Percentiles rank a stretch among this genome's conserved stretches.
These are phyloP conservation scores for Napeogenes sylphis DNA, from an alignment of 2,888 invertebrate genomes.

Conservation along the genomic window DNA sequence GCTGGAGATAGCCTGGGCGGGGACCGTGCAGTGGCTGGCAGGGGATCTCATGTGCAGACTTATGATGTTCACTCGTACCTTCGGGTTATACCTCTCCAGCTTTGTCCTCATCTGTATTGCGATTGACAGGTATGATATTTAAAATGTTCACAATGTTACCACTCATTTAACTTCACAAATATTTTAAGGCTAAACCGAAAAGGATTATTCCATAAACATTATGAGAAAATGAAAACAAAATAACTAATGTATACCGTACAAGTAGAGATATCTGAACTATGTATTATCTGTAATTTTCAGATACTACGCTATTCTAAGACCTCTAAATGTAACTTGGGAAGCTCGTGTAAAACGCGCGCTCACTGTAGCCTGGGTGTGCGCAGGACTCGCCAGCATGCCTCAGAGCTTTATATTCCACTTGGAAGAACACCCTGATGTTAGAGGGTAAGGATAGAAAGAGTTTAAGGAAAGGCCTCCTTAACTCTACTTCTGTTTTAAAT, in stretches of 20 bases:
- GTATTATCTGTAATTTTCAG: slow-evolving; percentile 60
- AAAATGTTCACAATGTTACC: not conserved
- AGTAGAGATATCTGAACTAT: not conserved
- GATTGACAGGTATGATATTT: slow-evolving; percentile 82
- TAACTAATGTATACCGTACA: not conserved
- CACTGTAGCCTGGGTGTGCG: slow-evolving; percentile 87
- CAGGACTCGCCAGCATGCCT: slow-evolving; percentile 88
- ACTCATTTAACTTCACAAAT: not conserved
- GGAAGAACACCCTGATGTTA: slow-evolving; percentile 87
- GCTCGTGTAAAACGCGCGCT: slow-evolving; percentile 87
- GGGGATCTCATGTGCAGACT: slow-evolving; percentile 90
- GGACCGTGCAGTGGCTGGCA: slow-evolving; percentile 90
- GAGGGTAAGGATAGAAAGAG: slow-evolving; percentile 69
- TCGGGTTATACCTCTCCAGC: slow-evolving; percentile 91
- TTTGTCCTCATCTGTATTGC: slow-evolving; percentile 94
- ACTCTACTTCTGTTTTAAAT: too few relatives aligned
- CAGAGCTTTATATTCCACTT: slow-evolving; percentile 95
- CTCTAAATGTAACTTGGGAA: slow-evolving; percentile 86
- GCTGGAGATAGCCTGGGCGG: slow-evolving; percentile 91
- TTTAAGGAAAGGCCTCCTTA: not conserved
- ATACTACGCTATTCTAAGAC: slow-evolving; percentile 91
- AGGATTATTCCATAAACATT: not conserved
- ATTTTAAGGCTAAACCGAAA: not conserved
- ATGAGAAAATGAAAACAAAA: too few relatives aligned
- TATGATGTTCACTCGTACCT: slow-evolving; percentile 91